Base-by-base conservation (phyloP, 2,113 vertebrate genomes). In the Hippocampus guttulatus region DNA sequence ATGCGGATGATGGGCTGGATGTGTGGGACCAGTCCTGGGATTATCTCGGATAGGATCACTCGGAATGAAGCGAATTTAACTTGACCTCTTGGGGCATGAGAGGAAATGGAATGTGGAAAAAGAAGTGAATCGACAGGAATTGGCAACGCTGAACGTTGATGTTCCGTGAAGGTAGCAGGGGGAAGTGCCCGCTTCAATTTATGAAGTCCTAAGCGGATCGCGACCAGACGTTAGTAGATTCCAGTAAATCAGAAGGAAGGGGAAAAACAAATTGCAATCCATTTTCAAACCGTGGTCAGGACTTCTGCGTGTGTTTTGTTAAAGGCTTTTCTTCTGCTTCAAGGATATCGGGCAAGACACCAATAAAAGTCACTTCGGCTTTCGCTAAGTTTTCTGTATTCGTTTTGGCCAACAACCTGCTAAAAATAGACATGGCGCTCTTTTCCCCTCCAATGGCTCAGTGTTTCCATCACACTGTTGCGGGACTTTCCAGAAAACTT, bases 51-150 rank as follows among this genome's bases (percentile, higher is more conserved):
- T 30, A 49, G 75, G 79, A 76, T 75, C 67, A 60, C 77, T 65
- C 27, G 20, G 70, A 68, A 73, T 82, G 68, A 66, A 65, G 43
- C 81, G 78, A 87, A 81, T 68, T 82, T 75, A 80, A 83, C 81
- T 84, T 82, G 77, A 84, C 77, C 82, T 75, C 47, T 38, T 20
- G 15, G 47, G 47, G 47, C 47, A 51, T 51, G 18, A 18, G 47
- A 51, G 47, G 47, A 51, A 51, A 51, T 54, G 52, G 52, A 54
- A 54, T n/a, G 52, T 54, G 52, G 52, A 54, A 54, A 54, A 54
- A 33, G 15, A 49, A 49, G 47, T 49, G 47, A 45, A 45, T 45
- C 2, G 47, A 49, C 47, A 49, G 47, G 15, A 49, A 49, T 49
- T 49, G 45, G 45, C 45, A 16, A 47, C 14, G 14, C 45, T 47